Base-by-base conservation (phyloP, 2,888 invertebrate genomes). In the Cephonodes hylas region DNA sequence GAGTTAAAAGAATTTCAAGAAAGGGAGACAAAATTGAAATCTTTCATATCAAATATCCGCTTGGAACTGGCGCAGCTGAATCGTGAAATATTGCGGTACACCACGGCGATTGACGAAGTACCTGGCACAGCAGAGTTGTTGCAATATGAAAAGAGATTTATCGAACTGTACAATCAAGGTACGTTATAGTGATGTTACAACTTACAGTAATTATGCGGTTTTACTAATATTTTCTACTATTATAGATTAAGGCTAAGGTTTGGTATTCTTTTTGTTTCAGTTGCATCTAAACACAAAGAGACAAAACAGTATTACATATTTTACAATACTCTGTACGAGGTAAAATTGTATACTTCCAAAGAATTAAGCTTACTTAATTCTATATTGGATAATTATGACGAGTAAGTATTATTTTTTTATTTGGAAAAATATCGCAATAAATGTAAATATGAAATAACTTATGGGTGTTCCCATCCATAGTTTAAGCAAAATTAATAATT, bases 221-320 rank as follows among this genome's bases (percentile, higher is more conserved):
- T 10, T 34, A 34, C 3, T 1, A 13, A 34, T 34, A 13, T 10
- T 2, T 34, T 3, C 2, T 34, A 4, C 3, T 34, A 34, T 1
- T 3, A 0, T n/a, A n/a, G n/a, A n/a, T 38, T 3, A 38, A 3
- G 18, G 15, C 3, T 18, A 34, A 6, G 7, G 4, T 31, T 44
- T 22, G 10, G 38, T 25, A 22, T 0, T 18, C 13, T 48, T 53
- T 64, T 59, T 31, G 46, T 85, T 94, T 65, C 89, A 98, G 98
- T 99, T 79, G 96, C 98, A 66, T 96, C 97, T 27, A 99, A 98
- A 78, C 98, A 99, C 84, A 96, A 97, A 82, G 99, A 99, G 93
- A 99, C 99, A 0, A 99, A 99, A 86, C 98, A 99, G 93, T 99
- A 98, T 93, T 99, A 97, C 85, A 98, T 97, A 44, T 93, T 99